phyloP scores from a whole-genome alignment of 2,888 invertebrate species.

The Limenitis arthemis region DNA sequence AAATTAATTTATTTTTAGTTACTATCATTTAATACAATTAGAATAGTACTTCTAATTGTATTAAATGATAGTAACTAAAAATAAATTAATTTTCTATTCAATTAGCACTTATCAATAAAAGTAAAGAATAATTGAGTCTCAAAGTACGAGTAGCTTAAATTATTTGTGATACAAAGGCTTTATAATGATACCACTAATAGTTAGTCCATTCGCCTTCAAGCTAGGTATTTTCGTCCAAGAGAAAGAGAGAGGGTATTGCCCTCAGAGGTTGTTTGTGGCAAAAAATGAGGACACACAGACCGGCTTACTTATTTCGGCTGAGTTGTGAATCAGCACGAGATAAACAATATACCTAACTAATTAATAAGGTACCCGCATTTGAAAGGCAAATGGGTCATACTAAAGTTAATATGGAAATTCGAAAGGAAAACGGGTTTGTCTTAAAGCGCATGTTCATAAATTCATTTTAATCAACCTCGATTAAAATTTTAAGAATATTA shows the following conservation, averaged over 20 bases:
- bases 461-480: constrained; percentile 4
- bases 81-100: too few relatives aligned
- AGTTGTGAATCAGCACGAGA: constrained; percentile 67
- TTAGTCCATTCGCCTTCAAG: constrained; percentile 48
- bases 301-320: constrained; percentile 63
- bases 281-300: constrained; percentile 68
- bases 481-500: constrained; percentile 3
- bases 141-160: constrained; percentile 8
- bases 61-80: too few relatives aligned
- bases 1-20: too few relatives aligned
- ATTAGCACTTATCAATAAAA: neutral
- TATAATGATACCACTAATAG: constrained; percentile 30
- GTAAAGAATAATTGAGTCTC: neutral
- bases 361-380: constrained; percentile 32
- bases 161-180: constrained; percentile 9
- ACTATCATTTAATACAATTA: too few relatives aligned
- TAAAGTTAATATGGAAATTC: constrained; percentile 8
- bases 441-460: constrained; percentile 1
- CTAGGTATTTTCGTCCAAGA: constrained; percentile 55
- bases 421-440: constrained; percentile 11
- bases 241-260: constrained; percentile 63
- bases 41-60: too few relatives aligned
- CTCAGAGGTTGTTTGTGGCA: constrained; percentile 68
- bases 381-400: constrained; percentile 24
- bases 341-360: constrained; percentile 53